Percentiles rank a stretch among this genome's conserved stretches.
phyloP scores from a whole-genome alignment of 2,797 vertebrate genomes.

The Buceros bicornis region DNA sequence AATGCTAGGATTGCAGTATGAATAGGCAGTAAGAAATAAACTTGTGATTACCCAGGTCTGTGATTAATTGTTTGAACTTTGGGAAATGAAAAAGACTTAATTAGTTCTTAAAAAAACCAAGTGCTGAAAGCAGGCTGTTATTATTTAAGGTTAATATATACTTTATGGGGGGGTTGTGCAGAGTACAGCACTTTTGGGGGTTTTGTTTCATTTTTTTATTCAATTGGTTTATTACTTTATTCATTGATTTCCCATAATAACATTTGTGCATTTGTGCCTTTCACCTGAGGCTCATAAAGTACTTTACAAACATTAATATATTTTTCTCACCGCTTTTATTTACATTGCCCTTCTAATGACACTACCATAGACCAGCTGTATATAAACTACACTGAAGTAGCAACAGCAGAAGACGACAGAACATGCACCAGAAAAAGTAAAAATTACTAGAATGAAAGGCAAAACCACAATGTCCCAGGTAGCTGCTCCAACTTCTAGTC shows the following conservation, averaged over 20 bases:
- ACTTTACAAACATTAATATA: slow-evolving; percentile 34
- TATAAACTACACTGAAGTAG: not conserved
- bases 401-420: not conserved
- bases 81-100: slow-evolving; percentile 32
- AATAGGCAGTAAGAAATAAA: slow-evolving; percentile 63
- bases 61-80: slow-evolving; percentile 72
- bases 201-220: not conserved
- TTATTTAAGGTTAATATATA: slow-evolving; percentile 13
- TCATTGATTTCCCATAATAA: slow-evolving; percentile 58
- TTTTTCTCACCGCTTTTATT: slow-evolving; percentile 38
- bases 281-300: not conserved
- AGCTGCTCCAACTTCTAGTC: not conserved
- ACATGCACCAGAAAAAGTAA: not conserved
- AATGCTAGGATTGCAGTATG: slow-evolving; percentile 57
- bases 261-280: slow-evolving; percentile 25
- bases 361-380: not conserved
- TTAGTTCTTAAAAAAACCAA: not conserved
- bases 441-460: not conserved
- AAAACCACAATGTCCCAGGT: not conserved
- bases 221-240: slow-evolving; percentile 43
- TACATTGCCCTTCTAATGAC: slow-evolving; percentile 42
- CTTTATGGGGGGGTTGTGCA: not conserved
- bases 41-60: slow-evolving; percentile 48
- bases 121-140: not conserved
- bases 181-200: not conserved